A percentile compares a stretch with the other conserved stretches of the same genome.
phyloP scores from a whole-genome alignment of 64 coral and sea anemone species.

The Actinia equina region DNA sequence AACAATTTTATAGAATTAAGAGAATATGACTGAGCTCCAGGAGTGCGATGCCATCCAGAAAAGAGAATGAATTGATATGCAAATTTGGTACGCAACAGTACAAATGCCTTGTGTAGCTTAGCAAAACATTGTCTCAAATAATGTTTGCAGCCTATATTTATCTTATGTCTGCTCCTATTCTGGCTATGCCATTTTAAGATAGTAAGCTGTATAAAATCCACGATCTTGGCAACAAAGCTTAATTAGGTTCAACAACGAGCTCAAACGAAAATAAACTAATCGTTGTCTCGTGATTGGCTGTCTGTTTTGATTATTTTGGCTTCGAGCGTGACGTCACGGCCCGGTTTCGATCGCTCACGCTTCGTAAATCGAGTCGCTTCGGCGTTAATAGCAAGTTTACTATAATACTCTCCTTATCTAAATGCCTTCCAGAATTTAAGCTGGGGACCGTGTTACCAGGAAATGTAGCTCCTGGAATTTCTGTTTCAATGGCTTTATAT shows the following conservation, averaged over 20 bases:
- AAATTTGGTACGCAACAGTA: not conserved
- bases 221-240: not conserved
- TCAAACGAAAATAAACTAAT: not conserved
- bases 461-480: not conserved
- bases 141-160: not conserved
- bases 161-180: not conserved
- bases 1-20: too few relatives aligned
- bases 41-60: too few relatives aligned
- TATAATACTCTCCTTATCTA: not conserved
- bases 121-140: not conserved
- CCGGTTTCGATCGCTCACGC: conserved; percentile 17
- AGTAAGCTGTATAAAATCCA: not conserved
- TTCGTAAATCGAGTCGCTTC: conserved; percentile 5
- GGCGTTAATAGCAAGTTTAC: not conserved
- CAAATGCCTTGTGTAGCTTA: not conserved
- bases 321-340: conserved; percentile 38
- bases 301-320: not conserved
- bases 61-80: not conserved
- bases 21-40: too few relatives aligned
- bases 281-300: not conserved
- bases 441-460: not conserved
- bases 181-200: not conserved
- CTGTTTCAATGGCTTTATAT: not conserved
- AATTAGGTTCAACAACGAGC: not conserved
- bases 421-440: not conserved